Base-by-base conservation (phyloP, 2,797 vertebrate genomes). In the Tenualosa ilisha region DNA sequence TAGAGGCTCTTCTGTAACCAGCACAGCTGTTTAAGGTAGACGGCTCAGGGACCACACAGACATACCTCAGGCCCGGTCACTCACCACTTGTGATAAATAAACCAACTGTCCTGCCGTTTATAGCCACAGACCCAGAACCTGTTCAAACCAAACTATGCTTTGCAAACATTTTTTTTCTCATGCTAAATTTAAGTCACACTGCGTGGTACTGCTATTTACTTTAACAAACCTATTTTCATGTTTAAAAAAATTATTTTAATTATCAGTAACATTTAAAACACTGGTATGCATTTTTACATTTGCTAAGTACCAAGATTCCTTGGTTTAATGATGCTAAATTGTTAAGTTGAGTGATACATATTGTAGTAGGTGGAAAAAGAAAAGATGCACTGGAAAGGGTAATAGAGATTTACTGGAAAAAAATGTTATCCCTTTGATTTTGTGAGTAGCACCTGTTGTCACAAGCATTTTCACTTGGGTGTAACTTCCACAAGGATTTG, bases 381-480 rank as follows among this genome's bases (percentile, higher is more conserved):
- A 40, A 79, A 20, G 31, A 79, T 79, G 40, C 40, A 46, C 72
- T 79, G 72, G 59, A 79, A 79, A 90, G 91, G 85, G 85, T 85
- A 84, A 87, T 89, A 84, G 84, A 24, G 6, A 85, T 84, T 83
- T 84, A n/a, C 59, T 63, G 59, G n/a, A 63, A 85, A 86, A 88
- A 89, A 85, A 65, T 88, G 86, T 86, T 86, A 88, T 87, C 88
- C 85, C 83, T 2, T 85, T 20, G 86, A 90, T 89, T 92, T 90
- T 87, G 89, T 88, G 88, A 92, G 90, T 89, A 91, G 86, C 65
- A 90, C 91, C 85, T 92, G 91, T 92, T 94, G 94, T 93, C 91
- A 92, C 90, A 93, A 92, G 90, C 90, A 88, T 92, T 95, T 87
- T 91, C 92, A 93, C 93, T 91, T 83, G 82, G 89, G 90, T 89